Evolutionary conservation across 30 jellyfish, hydroid and myxozoan genomes (phyloP), one percentile per base, ranked within the genome.

Genomic region (Phacellophora camtschatica): DNA sequence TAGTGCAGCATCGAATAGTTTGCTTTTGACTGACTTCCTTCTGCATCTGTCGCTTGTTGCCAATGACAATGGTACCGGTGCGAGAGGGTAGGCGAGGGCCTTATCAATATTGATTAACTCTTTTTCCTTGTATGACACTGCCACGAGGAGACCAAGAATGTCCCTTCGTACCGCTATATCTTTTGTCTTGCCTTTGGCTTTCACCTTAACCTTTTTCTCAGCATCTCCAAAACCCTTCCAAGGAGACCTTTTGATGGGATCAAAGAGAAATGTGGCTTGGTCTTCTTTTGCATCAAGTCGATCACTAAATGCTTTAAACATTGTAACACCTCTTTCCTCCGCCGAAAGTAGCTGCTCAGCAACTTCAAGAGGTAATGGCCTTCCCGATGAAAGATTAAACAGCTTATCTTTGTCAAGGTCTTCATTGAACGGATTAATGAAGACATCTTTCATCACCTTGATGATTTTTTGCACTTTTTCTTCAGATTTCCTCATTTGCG

Each of bases 341-440:
- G 36, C 81, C 20, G 28, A 66, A 66, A 66, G 66, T 9, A 66
- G 81, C 66, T 66, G 45, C 30, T 66, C 81, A 11, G 81, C 66
- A 16, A 66, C 66, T 66, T 66, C 81, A 33, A 33, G 45, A n/a
- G 70, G 30, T n/a, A 66, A 41, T 28, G 71, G 85, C 27, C 85
- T 25, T 31, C 54, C 55, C 53, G 83, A 71, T 48, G 62, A 24
- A 46, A 46, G 65, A 50, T 34, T 68, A 35, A 35, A 68, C 10
- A 68, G 77, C 61, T 24, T 10, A 29, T 62, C 63, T 32, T n/a
- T n/a, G n/a, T n/a, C n/a, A n/a, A n/a, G n/a, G n/a, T n/a, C n/a
- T n/a, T n/a, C n/a, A n/a, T n/a, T n/a, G n/a, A n/a, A n/a, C n/a
- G n/a, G n/a, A n/a, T n/a, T n/a, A n/a, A n/a, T n/a, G n/a, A n/a